These are phyloP conservation scores for Trichogramma dendrolimi DNA, from an alignment of 2,888 invertebrate species.

Conservation along the genomic window DNA sequence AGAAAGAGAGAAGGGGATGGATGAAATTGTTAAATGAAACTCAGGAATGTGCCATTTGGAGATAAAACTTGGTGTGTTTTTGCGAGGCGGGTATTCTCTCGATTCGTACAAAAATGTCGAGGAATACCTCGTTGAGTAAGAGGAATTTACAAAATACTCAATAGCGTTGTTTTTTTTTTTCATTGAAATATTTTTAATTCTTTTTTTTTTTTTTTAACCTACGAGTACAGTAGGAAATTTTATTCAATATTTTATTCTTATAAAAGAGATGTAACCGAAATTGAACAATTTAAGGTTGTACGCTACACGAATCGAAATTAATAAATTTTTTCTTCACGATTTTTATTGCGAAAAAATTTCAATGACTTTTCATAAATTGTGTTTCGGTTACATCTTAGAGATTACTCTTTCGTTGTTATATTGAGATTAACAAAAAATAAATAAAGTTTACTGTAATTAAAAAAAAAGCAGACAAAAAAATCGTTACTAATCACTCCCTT, in stretches of 20 bases:
- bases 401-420: no score
- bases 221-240: conserved; percentile 9
- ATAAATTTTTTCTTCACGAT: no score
- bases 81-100: conserved; percentile 12
- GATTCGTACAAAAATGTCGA: neutral
- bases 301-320: no score
- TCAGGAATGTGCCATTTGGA: conserved; percentile 27
- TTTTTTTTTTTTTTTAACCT: conserved; percentile 3
- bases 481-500: no score
- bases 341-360: no score
- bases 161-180: neutral
- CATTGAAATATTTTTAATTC: neutral
- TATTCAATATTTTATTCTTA: neutral
- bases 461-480: no score
- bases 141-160: conserved; percentile 16
- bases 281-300: neutral
- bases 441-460: no score
- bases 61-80: conserved; percentile 5
- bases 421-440: no score
- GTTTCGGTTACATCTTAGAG: no score
- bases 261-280: conserved; percentile 13
- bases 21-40: conserved; percentile 12
- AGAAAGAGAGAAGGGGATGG: neutral
- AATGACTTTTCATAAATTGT: no score
- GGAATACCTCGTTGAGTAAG: conserved; percentile 22